Percentiles rank a stretch among this genome's conserved stretches.
These are phyloP conservation scores for Tetranychus truncatus DNA, from an alignment of 2,888 invertebrate species.

Conservation along the genomic window DNA sequence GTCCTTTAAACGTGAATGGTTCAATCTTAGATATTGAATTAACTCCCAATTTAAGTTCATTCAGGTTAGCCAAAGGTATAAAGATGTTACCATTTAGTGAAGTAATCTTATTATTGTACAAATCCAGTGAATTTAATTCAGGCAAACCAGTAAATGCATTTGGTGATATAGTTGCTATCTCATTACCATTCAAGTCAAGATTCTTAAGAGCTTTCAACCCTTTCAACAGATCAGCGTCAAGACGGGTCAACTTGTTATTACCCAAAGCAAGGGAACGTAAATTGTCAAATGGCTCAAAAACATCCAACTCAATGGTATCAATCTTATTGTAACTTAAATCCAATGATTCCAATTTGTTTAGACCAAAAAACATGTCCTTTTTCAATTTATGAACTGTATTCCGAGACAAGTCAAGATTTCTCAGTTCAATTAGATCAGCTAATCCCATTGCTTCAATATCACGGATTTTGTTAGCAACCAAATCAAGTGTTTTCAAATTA, in stretches of 20 bases:
- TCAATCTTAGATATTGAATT: background rate
- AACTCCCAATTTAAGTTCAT: background rate
- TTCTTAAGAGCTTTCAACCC: background rate
- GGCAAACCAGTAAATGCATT: background rate
- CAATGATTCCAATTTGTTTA: background rate
- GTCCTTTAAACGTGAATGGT: background rate
- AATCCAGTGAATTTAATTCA: background rate
- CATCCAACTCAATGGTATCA: background rate
- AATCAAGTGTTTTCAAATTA: conserved; percentile 4
- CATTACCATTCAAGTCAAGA: conserved; percentile 5
- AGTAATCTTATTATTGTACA: background rate
- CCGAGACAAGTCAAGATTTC: background rate
- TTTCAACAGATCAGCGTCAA: background rate
- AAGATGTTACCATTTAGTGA: background rate
- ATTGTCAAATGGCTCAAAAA: conserved; percentile 1
- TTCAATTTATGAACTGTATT: background rate
- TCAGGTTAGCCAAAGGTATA: background rate
- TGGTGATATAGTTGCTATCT: background rate
- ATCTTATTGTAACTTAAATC: conserved; percentile 4
- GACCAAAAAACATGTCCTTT: conserved; percentile 2
- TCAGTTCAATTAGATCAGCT: background rate
- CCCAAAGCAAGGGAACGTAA: background rate
- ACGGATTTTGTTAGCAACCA: background rate
- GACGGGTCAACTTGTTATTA: background rate
- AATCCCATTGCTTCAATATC: conserved; percentile 5